Conservation (phyloP, 1,140 invertebrate species). For the Drosophila ambigua region DNA sequence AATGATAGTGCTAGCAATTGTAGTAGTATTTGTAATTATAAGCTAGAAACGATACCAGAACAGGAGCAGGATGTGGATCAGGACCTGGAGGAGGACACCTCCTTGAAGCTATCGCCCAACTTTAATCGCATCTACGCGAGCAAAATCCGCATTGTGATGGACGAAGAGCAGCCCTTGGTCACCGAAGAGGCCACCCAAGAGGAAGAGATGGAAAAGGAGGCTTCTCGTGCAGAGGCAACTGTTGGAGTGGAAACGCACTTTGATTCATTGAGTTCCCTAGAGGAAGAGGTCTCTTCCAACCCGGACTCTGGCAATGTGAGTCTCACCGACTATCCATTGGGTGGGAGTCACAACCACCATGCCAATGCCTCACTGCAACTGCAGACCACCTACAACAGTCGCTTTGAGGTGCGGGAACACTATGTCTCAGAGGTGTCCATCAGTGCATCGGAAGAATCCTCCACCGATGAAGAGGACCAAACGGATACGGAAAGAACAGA, state of each 20-base stretch:
- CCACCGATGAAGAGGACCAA: slow-evolving; percentile 29
- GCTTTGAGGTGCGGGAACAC: slow-evolving; percentile 69
- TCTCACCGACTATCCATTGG: slow-evolving; percentile 71
- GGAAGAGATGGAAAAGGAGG: neutral
- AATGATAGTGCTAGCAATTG: slow-evolving; percentile 64
- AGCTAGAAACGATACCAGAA: slow-evolving; percentile 79
- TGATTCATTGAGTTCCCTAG: slow-evolving; percentile 75
- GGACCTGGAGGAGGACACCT: slow-evolving; percentile 25
- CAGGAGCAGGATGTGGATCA: slow-evolving; percentile 31
- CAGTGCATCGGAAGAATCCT: slow-evolving; percentile 34
- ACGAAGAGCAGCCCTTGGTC: slow-evolving; percentile 11
- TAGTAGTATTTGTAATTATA: slow-evolving; percentile 73
- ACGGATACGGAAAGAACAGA: slow-evolving; percentile 20
- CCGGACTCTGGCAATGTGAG: slow-evolving; percentile 81
- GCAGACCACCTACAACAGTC: slow-evolving; percentile 62
- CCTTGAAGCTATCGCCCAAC: slow-evolving; percentile 70
- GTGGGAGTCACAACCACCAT: slow-evolving; percentile 17
- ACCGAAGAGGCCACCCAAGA: neutral
- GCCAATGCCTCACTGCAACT: slow-evolving; percentile 67
- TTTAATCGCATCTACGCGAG: slow-evolving; percentile 80
- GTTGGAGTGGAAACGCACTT: slow-evolving; percentile 40
- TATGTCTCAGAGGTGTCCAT: slow-evolving; percentile 70
- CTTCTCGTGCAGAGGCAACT: neutral
- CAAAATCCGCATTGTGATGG: slow-evolving; percentile 69
- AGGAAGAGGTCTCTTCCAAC: slow-evolving; percentile 74